These are phyloP conservation scores for Calameuta idolon DNA, from an alignment of 2,888 invertebrate species.

Conservation along the genomic window DNA sequence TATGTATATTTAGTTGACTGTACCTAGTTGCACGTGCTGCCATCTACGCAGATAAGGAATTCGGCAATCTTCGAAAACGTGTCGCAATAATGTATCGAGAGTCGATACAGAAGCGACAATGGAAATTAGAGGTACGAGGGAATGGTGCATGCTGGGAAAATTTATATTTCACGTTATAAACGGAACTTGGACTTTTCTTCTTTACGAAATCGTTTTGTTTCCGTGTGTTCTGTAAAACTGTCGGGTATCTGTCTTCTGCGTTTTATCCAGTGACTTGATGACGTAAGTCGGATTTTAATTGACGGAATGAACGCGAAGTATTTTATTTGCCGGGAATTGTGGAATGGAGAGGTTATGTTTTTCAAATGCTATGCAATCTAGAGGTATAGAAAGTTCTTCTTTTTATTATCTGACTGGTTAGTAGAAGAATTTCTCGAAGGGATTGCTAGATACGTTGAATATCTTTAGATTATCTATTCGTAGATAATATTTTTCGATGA, in stretches of 20 bases:
- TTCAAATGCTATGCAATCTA: conserved; percentile 2
- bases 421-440: too few relatives aligned
- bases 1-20: not conserved
- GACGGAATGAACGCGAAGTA: not conserved
- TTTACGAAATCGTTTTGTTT: too few relatives aligned
- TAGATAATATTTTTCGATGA: not conserved
- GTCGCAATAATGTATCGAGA: not conserved
- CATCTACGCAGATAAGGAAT: not conserved
- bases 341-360: not conserved
- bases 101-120: not conserved
- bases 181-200: too few relatives aligned
- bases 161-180: too few relatives aligned
- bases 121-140: too few relatives aligned
- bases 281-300: too few relatives aligned
- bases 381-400: not conserved
- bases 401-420: conserved; percentile 1
- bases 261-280: conserved; percentile 18
- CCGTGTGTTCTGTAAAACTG: conserved; percentile 22
- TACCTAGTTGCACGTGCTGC: not conserved
- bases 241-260: conserved; percentile 15
- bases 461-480: not conserved
- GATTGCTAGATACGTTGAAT: not conserved
- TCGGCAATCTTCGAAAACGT: not conserved
- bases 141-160: too few relatives aligned
- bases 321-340: not conserved